Evolutionary conservation across 2,888 invertebrate genomes (phyloP), one percentile per base, ranked within the genome.

Genomic region (Drosophila ustulata): DNA sequence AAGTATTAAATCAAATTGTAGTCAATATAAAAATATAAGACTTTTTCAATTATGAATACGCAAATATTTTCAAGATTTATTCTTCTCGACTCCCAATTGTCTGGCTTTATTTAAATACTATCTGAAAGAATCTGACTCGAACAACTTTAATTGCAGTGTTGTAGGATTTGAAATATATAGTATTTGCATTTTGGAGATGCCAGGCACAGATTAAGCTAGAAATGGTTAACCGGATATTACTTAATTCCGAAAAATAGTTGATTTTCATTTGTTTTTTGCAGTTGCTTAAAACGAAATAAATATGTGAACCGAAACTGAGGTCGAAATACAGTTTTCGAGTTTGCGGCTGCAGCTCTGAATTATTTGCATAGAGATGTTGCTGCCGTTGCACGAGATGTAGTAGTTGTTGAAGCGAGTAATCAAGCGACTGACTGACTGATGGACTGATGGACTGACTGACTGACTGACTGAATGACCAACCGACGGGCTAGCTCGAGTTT

Each of bases 341-440:
- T 75, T 32, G 9, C 7, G 34, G 26, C 49, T 58, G 71, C 71
- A 45, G 66, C 26, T 45, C 25, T 8, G 41, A 71, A 64, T 73
- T 78, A 78, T 75, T 75, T 75, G 78, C 75, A 75, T 78, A 66
- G 63, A 53, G 7, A 9, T 34, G 34, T 34, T 9, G n/a, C n/a
- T 37, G 37, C n/a, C n/a, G 11, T 11, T 37, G 37, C 30, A 30
- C 5, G 30, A 30, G 30, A 4, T 56, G 72, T 51, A 66, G 77
- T 39, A 47, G 51, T 62, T 76, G 59, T 57, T 76, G 47, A 45
- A 65, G 59, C 50, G 46, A 53, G 59, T 49, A 61, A 55, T 49
- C 71, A 53, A 70, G 34, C 61, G 64, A 47, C 51, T 25, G 23
- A 34, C 70, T 32, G 39, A 47, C 46, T 13, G 39, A 63, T 58